Evolutionary conservation across 2,113 vertebrate genomes (phyloP), one percentile per base, ranked within the genome.

Genomic region (Arvicanthis niloticus): DNA sequence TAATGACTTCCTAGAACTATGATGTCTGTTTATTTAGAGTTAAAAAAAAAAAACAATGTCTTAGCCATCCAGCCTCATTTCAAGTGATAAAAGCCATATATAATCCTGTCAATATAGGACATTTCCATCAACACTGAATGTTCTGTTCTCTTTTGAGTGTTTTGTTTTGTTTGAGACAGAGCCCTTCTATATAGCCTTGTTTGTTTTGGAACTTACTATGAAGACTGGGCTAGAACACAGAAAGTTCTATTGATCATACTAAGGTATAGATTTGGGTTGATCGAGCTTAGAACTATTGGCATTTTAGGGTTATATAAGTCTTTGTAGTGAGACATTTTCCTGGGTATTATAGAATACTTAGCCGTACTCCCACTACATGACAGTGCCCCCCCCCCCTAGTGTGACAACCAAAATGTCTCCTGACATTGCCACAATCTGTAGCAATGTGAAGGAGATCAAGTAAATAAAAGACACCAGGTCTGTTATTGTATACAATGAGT

Each of bases 21-120:
- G 15, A 29, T 58, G 6, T 9, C 4, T 58, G 40, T 22, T 60
- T n/a, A 65, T 93, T 93, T 81, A 88, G 80, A 76, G n/a, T 82
- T 75, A 53, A 94, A 76, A 82, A 87, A 62, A 86, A 96, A 73
- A 95, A 78, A 94, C 37, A 90, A 29, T 40, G 82, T 34, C 72
- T 70, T 22, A 58, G 34, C 53, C 80, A n/a, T 4, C 13, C 67
- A 84, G 31, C 7, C 58, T 88, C 10, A 68, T 80, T 78, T 92
- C 62, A 91, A 88, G 70, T 78, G 8, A 45, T 82, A 53, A 91
- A 45, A 76, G 60, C 12, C 62, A 91, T 34, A 68, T 81, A 72
- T 5, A 87, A 72, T 58, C 68, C 42, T 84, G 3, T 84, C 24
- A 87, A 6, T 78, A 73, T 37, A 85, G 37, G 86, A 51, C 40